Evolutionary conservation across 2,888 invertebrate genomes (phyloP).

Genomic region (Pristionchus japonicus): DNA sequence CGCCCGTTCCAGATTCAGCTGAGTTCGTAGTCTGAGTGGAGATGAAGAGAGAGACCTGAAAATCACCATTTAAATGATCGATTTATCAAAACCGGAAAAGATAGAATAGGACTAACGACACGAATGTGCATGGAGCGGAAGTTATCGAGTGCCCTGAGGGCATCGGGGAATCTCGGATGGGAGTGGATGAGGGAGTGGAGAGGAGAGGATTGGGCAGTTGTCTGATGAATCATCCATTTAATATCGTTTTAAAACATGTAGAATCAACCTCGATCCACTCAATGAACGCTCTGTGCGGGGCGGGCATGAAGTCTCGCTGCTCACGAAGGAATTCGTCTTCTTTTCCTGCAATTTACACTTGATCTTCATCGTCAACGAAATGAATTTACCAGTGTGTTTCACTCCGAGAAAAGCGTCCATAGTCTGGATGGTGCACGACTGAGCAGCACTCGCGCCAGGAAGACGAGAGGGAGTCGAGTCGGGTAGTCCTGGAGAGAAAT

Average conservation of each 20-base stretch:
- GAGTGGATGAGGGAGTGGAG: conserved; percentile 25
- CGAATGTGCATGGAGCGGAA: conserved; percentile 49
- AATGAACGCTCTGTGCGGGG: conserved; percentile 48
- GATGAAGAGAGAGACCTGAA: conserved; percentile 51
- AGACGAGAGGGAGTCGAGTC: conserved; percentile 42
- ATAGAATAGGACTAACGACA: conserved; percentile 20
- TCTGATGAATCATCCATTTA: not conserved
- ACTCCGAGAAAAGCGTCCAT: conserved; percentile 52
- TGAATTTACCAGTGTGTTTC: conserved; percentile 48
- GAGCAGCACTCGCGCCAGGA: conserved; percentile 52
- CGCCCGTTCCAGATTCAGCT: conserved; percentile 50
- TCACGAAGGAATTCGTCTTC: conserved; percentile 48
- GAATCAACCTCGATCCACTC: conserved; percentile 46
- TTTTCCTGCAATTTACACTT: conserved; percentile 33
- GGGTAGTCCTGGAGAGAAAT: not conserved
- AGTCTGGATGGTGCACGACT: conserved; percentile 47
- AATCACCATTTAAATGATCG: not conserved
- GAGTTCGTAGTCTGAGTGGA: conserved; percentile 38
- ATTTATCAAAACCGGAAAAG: not conserved
- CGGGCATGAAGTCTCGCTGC: conserved; percentile 50
- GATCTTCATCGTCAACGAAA: not conserved
- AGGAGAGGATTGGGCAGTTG: not conserved
- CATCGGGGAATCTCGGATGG: conserved; percentile 6
- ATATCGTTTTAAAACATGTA: not conserved
- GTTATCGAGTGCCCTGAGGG: conserved; percentile 34